Evolutionary conservation across 2,797 vertebrate genomes (phyloP).

Genomic region (Macropus fuliginosus): DNA sequence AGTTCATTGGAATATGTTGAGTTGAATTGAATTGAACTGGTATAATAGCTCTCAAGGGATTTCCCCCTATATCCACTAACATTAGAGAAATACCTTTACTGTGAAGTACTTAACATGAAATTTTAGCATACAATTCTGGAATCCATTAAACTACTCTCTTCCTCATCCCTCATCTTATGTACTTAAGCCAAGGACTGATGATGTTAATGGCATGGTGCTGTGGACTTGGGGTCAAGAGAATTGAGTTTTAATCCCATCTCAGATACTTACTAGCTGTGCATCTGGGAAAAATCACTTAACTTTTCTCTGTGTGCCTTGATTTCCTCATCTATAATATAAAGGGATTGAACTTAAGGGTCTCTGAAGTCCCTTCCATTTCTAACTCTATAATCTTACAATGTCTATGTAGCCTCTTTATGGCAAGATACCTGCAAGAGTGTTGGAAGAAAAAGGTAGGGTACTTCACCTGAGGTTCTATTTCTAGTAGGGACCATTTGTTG

Average conservation of each 20-base stretch:
- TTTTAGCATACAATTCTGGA: neutral
- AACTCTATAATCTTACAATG: neutral
- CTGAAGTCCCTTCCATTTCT: neutral
- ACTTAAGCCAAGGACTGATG: neutral
- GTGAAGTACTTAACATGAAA: neutral
- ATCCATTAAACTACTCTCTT: neutral
- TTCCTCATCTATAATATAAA: neutral
- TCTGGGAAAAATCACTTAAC: neutral
- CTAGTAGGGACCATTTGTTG: neutral
- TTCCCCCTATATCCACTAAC: neutral
- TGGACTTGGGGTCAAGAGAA: neutral
- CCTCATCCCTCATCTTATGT: neutral
- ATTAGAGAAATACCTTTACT: neutral
- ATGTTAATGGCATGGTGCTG: neutral
- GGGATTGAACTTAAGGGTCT: neutral
- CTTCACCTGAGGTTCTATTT: neutral
- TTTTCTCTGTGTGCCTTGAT: neutral
- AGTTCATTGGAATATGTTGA: neutral
- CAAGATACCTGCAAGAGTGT: neutral
- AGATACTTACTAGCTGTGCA: neutral
- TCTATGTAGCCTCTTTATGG: neutral
- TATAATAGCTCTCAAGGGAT: neutral
- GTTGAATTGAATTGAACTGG: neutral
- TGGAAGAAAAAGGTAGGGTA: neutral
- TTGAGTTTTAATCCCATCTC: neutral